Conservation (phyloP, 2,797 vertebrate genomes). For the Protonibea diacanthus region DNA sequence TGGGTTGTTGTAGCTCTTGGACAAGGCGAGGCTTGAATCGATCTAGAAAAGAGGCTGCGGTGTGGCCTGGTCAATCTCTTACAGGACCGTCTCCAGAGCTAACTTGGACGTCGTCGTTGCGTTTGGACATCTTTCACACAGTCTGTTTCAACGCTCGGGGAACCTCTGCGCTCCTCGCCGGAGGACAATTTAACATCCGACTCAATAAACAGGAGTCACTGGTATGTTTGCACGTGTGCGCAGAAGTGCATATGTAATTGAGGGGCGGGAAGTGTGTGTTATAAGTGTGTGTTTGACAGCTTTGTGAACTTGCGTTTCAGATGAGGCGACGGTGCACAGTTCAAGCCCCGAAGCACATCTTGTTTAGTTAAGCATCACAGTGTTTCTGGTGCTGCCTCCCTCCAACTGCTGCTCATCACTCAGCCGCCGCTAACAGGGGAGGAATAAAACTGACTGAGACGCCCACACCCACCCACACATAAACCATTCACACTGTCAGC, state of each 20-base stretch:
- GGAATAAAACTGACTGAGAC: slow-evolving; percentile 52
- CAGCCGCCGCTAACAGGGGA: slow-evolving; percentile 57
- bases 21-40: slow-evolving; percentile 30
- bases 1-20: slow-evolving; percentile 69
- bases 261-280: slow-evolving; percentile 43
- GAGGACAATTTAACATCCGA: slow-evolving; percentile 76
- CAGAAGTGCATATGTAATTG: slow-evolving; percentile 43
- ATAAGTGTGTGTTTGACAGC: slow-evolving; percentile 49
- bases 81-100: slow-evolving; percentile 63
- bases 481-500: neutral
- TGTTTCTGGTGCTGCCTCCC: slow-evolving; percentile 47
- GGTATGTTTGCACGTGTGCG: slow-evolving; percentile 58
- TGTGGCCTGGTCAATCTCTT: slow-evolving; percentile 73
- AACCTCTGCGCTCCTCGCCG: slow-evolving; percentile 61
- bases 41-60: slow-evolving; percentile 50
- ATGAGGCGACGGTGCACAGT: slow-evolving; percentile 39
- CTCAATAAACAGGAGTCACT: slow-evolving; percentile 77
- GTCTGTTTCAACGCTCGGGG: slow-evolving; percentile 75
- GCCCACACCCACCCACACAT: slow-evolving; percentile 28
- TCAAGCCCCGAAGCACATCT: slow-evolving; percentile 43
- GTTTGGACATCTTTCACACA: slow-evolving; percentile 76
- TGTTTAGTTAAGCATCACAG: slow-evolving; percentile 54
- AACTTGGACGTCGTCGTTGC: slow-evolving; percentile 58
- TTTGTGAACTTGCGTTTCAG: slow-evolving; percentile 44
- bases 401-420: slow-evolving; percentile 52